Conservation (phyloP, 2,888 invertebrate genomes). For the Sinodicranocentrus sp. region DNA sequence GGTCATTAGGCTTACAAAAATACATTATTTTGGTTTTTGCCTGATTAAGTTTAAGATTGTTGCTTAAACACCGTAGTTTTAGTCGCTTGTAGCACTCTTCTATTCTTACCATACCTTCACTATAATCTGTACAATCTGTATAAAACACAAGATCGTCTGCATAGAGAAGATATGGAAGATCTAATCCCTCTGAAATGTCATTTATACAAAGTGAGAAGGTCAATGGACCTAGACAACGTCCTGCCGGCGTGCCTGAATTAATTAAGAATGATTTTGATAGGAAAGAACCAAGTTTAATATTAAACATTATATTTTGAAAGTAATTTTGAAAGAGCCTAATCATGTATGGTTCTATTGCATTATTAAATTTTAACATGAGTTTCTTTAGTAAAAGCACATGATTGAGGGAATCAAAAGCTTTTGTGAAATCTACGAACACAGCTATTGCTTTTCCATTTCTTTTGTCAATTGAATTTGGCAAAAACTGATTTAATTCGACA, state of each 20-base stretch:
- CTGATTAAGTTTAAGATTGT: slow-evolving; percentile 27
- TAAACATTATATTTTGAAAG: slow-evolving; percentile 9
- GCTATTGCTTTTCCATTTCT: slow-evolving; percentile 37
- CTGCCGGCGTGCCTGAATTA: slow-evolving; percentile 16
- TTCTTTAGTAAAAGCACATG: neutral
- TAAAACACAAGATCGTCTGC: slow-evolving; percentile 55
- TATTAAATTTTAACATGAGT: slow-evolving; percentile 4
- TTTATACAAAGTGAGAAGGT: slow-evolving; percentile 38
- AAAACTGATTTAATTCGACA: slow-evolving; percentile 9
- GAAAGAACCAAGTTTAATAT: slow-evolving; percentile 3
- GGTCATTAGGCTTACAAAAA: slow-evolving; percentile 20
- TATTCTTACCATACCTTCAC: neutral
- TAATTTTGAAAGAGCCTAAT: neutral
- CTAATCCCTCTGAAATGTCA: slow-evolving; percentile 43
- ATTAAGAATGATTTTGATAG: neutral
- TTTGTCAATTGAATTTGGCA: slow-evolving; percentile 18
- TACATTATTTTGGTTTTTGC: slow-evolving; percentile 36
- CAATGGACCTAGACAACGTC: slow-evolving; percentile 32
- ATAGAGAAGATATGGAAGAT: slow-evolving; percentile 36
- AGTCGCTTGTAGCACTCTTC: slow-evolving; percentile 16
- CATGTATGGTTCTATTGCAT: slow-evolving; percentile 16
- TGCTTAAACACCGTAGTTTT: neutral
- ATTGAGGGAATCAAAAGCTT: slow-evolving; percentile 27
- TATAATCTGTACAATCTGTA: neutral
- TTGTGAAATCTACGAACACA: slow-evolving; percentile 31